Conservation (phyloP, 2,113 vertebrate genomes). For the Entelurus aequoreus region DNA sequence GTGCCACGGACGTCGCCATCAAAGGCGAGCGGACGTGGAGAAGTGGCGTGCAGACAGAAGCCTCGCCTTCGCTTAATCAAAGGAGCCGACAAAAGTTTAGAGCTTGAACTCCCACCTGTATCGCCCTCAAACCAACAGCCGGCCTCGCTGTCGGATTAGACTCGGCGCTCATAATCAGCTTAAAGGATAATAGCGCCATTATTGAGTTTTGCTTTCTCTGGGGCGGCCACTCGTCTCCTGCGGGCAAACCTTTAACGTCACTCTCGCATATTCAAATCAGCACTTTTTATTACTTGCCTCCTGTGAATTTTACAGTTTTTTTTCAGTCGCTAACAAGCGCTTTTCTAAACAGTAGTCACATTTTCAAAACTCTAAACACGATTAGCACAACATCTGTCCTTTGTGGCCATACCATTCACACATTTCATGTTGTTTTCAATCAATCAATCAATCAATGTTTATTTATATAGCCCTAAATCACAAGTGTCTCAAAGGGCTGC, state of each 20-base stretch:
- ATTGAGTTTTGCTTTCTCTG: slow-evolving; percentile 46
- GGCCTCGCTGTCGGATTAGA: slow-evolving; percentile 39
- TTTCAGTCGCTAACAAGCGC: no score
- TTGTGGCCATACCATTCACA: no score
- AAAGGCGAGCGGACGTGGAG: slow-evolving; percentile 23
- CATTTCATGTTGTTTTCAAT: no score
- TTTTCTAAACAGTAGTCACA: no score
- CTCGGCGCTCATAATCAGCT: slow-evolving; percentile 44
- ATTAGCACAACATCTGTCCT: no score
- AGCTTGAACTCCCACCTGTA: slow-evolving; percentile 25
- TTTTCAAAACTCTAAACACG: no score
- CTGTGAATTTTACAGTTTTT: slow-evolving; percentile 6
- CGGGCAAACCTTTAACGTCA: slow-evolving; percentile 21
- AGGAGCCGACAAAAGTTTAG: not conserved
- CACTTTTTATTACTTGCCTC: slow-evolving; percentile 25
- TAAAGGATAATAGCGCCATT: slow-evolving; percentile 46
- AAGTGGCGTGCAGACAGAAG: slow-evolving; percentile 10
- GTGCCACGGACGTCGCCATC: slow-evolving; percentile 24
- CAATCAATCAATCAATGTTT: no score
- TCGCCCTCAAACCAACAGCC: slow-evolving; percentile 25
- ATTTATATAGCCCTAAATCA: no score
- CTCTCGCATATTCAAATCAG: slow-evolving; percentile 35
- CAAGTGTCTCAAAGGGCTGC: no score
- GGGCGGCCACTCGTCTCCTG: slow-evolving; percentile 18
- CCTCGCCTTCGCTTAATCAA: slow-evolving; percentile 31